These are phyloP conservation scores for Macrobrachium nipponense DNA, from an alignment of 1,140 invertebrate genomes.

Conservation along the genomic window DNA sequence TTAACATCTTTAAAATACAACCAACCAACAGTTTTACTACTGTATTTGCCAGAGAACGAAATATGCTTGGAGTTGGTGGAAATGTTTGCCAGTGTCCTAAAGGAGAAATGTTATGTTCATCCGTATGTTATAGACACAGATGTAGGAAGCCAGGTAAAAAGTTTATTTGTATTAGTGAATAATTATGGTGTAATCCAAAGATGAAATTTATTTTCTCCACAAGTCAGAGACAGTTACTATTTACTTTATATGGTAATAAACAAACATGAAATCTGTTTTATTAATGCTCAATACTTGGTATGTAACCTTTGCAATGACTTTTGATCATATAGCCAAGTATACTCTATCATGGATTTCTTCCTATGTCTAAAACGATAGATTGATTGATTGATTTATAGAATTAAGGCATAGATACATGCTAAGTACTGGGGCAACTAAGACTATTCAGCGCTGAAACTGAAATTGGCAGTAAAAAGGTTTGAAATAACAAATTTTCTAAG, in stretches of 20 bases:
- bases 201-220: no score
- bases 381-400: no score
- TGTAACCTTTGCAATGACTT: no score
- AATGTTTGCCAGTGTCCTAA: constrained; percentile 27
- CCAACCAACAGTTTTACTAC: constrained; percentile 21
- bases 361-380: no score
- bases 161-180: not conserved
- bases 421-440: no score
- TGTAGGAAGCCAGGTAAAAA: constrained; percentile 33
- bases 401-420: no score
- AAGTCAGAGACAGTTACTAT: no score
- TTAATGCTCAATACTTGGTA: not conserved
- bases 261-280: not conserved
- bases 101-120: constrained; percentile 22
- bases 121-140: constrained; percentile 38
- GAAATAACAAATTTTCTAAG: no score
- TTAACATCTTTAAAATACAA: constrained; percentile 13
- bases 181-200: not conserved
- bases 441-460: no score
- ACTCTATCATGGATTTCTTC: no score
- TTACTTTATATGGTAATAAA: not conserved
- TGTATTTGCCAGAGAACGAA: constrained; percentile 25
- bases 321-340: no score
- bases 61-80: constrained; percentile 26
- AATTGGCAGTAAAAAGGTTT: no score